phyloP scores from a whole-genome alignment of 2,797 vertebrate genomes.

The Petrocephalus schoutedeni region DNA sequence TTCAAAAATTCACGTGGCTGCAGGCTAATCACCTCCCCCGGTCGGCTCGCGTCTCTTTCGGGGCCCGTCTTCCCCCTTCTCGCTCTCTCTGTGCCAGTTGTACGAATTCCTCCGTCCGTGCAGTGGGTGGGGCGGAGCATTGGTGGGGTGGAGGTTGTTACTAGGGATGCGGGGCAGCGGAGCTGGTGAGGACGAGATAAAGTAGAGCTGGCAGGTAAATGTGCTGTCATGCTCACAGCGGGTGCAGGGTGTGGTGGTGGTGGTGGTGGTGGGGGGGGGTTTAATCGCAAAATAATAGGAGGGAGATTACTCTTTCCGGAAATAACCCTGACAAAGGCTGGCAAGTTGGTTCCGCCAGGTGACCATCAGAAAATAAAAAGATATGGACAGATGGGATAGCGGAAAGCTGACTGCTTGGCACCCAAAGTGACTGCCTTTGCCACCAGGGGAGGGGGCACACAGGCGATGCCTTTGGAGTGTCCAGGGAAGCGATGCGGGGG shows the following conservation, averaged over 20 bases:
- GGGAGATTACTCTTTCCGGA: neutral
- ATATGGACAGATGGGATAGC: neutral
- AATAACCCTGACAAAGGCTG: neutral
- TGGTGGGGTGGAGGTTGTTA: neutral
- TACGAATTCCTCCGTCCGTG: conserved; percentile 11
- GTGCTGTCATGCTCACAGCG: neutral
- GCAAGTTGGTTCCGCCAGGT: neutral
- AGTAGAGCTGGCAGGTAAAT: neutral
- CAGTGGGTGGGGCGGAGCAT: neutral
- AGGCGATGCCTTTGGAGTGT: neutral
- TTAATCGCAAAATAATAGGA: conserved; percentile 18
- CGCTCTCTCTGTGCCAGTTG: conserved; percentile 22
- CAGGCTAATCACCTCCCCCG: conserved; percentile 4
- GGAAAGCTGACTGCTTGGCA: neutral
- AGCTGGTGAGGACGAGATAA: conserved; percentile 19
- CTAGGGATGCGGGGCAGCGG: neutral
- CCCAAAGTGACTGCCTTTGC: neutral
- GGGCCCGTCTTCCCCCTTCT: neutral
- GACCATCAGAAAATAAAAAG: conserved; percentile 12
- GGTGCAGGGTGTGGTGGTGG: neutral
- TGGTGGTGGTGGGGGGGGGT: neutral
- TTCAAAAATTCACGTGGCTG: conserved; percentile 27
- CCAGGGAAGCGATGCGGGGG: neutral
- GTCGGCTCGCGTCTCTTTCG: conserved; percentile 10
- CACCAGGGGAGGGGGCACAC: neutral